Conservation (phyloP, 2,113 vertebrate species). For the Paedocypris sp. region DNA sequence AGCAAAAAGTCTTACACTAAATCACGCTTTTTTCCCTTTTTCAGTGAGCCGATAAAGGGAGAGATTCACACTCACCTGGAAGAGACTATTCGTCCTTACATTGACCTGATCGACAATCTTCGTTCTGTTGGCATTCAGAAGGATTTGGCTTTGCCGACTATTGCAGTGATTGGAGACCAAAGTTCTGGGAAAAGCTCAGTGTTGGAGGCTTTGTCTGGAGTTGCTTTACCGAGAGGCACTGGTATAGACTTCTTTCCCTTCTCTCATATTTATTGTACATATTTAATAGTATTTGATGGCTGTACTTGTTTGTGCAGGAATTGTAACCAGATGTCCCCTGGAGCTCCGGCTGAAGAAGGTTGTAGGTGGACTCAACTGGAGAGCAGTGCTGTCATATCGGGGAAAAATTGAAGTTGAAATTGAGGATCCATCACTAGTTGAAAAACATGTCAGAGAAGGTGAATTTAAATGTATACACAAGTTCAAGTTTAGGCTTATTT, state of each 20-base stretch:
- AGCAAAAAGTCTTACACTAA: too few relatives aligned
- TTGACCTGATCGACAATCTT: conserved; percentile 33
- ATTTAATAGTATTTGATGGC: not conserved
- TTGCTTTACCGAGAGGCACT: conserved; percentile 37
- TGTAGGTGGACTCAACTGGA: too few relatives aligned
- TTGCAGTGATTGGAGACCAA: conserved; percentile 40
- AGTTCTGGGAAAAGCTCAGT: conserved; percentile 44
- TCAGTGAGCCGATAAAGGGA: not conserved
- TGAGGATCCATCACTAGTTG: conserved; percentile 25
- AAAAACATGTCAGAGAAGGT: conserved; percentile 27
- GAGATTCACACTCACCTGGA: conserved; percentile 6
- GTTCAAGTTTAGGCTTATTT: too few relatives aligned
- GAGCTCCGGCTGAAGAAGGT: conserved; percentile 36
- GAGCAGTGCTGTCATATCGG: too few relatives aligned
- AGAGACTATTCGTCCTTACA: conserved; percentile 15
- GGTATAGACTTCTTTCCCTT: conserved; percentile 19
- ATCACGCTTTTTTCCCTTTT: too few relatives aligned
- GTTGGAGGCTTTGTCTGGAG: conserved; percentile 40
- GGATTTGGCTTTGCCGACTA: conserved; percentile 27
- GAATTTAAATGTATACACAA: not conserved
- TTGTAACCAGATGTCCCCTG: conserved; percentile 42
- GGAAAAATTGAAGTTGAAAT: conserved; percentile 23
- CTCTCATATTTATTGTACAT: not conserved
- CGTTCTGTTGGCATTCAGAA: conserved; percentile 23
- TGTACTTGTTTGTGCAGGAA: conserved; percentile 25